A percentile compares a stretch with the other conserved stretches of the same genome.
These are phyloP conservation scores for Spodoptera litura DNA, from an alignment of 1,140 invertebrate species.

Conservation along the genomic window DNA sequence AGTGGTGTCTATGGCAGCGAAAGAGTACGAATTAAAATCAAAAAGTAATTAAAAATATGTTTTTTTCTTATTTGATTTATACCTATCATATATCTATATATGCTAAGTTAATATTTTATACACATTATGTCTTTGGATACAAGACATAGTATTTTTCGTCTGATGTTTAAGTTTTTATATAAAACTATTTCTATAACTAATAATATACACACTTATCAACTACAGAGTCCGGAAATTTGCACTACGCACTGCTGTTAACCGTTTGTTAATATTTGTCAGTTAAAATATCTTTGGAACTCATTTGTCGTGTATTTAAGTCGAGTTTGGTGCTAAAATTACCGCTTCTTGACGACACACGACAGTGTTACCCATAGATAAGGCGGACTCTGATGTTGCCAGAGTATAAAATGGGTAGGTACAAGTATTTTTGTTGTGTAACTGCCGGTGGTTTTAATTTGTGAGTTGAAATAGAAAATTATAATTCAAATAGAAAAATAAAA, in stretches of 20 bases:
- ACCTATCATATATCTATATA: conserved; percentile 71
- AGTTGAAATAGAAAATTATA: not conserved
- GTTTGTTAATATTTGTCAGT: conserved; percentile 5
- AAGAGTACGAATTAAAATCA: conserved; percentile 59
- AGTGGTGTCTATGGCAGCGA: conserved; percentile 72
- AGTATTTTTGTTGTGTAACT: not conserved
- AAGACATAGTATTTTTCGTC: conserved; percentile 53
- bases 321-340: not conserved
- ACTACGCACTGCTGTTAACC: conserved; percentile 46
- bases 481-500: too few species aligned
- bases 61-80: conserved; percentile 70
- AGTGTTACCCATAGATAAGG: conserved; percentile 14
- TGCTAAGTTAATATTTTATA: conserved; percentile 78
- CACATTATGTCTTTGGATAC: conserved; percentile 65
- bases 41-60: conserved; percentile 84
- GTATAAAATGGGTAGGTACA: conserved; percentile 22
- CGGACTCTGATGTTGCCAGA: conserved; percentile 7
- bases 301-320: not conserved
- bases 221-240: conserved; percentile 49
- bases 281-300: conserved; percentile 38
- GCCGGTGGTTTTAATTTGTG: not conserved
- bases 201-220: conserved; percentile 50
- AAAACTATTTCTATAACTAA: conserved; percentile 49
- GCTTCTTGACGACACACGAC: not conserved
- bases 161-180: conserved; percentile 34